Percentiles rank a stretch among this genome's conserved stretches.
These are phyloP conservation scores for Volucella inflata DNA, from an alignment of 2,888 invertebrate genomes.

Conservation along the genomic window DNA sequence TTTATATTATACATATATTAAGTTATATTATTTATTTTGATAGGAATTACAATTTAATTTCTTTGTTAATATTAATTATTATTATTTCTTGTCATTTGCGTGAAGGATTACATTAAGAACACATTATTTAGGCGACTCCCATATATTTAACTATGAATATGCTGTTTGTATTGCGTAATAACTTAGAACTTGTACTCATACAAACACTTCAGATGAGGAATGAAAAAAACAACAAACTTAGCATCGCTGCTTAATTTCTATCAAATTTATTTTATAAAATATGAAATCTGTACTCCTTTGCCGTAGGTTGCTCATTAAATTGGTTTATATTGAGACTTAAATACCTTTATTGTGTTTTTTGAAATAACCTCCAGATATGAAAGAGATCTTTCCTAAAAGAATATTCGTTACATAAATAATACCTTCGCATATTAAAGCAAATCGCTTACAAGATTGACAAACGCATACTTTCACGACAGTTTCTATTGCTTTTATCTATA, in stretches of 20 bases:
- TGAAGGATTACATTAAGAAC: too few species aligned
- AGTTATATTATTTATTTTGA: too few species aligned
- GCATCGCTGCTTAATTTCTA: neutral
- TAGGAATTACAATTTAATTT: too few species aligned
- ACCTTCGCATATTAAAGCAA: neutral
- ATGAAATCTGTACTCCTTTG: neutral
- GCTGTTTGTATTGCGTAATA: too few species aligned
- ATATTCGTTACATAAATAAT: neutral
- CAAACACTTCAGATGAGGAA: too few species aligned
- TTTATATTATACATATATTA: too few species aligned
- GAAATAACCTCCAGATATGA: constrained; percentile 23
- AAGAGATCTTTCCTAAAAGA: constrained; percentile 39
- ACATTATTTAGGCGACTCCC: too few species aligned
- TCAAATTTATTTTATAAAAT: neutral
- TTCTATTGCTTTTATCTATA: neutral
- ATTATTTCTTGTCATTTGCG: too few species aligned
- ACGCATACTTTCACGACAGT: constrained; percentile 18
- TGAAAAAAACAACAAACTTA: too few species aligned
- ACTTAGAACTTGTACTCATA: too few species aligned
- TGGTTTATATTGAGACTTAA: neutral
- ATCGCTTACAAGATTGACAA: constrained; percentile 34
- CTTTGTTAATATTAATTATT: too few species aligned
- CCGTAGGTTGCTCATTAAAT: neutral
- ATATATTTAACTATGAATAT: too few species aligned
- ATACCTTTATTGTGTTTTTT: neutral